phyloP scores from a whole-genome alignment of 2,113 vertebrate genomes.

The Pachyramphus minor region DNA sequence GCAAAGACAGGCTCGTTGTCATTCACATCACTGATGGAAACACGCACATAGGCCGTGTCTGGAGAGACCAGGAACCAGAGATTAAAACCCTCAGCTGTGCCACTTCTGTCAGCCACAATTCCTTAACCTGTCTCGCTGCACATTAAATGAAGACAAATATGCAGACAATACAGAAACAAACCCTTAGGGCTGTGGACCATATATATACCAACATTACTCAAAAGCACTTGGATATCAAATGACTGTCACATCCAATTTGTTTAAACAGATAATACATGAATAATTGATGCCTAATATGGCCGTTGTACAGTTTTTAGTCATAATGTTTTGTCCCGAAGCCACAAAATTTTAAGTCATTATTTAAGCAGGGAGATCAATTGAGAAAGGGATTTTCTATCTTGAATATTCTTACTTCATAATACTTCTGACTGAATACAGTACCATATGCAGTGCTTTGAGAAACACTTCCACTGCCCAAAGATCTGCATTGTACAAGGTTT shows the following conservation, averaged over 20 bases:
- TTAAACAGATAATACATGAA: slow-evolving; percentile 70
- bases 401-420: not conserved
- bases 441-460: not conserved
- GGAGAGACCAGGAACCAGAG: slow-evolving; percentile 54
- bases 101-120: slow-evolving; percentile 73
- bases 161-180: slow-evolving; percentile 60
- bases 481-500: not conserved
- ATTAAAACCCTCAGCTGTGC: slow-evolving; percentile 58
- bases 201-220: slow-evolving; percentile 51
- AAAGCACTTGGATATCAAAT: slow-evolving; percentile 68
- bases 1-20: slow-evolving; percentile 87
- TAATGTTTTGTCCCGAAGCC: slow-evolving; percentile 16
- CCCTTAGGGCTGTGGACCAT: slow-evolving; percentile 62
- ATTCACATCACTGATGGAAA: slow-evolving; percentile 87
- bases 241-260: slow-evolving; percentile 70
- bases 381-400: not conserved
- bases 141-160: slow-evolving; percentile 70
- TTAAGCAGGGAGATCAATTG: not conserved
- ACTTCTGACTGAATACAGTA: not conserved
- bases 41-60: slow-evolving; percentile 83
- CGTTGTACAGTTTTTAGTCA: slow-evolving; percentile 12
- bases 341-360: not conserved
- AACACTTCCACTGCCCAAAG: not conserved
- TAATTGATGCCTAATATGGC: slow-evolving; percentile 68
- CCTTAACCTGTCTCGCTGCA: slow-evolving; percentile 51